These are phyloP conservation scores for Nematostella vectensis DNA, from an alignment of 92 coral and sea anemone species.

Conservation along the genomic window DNA sequence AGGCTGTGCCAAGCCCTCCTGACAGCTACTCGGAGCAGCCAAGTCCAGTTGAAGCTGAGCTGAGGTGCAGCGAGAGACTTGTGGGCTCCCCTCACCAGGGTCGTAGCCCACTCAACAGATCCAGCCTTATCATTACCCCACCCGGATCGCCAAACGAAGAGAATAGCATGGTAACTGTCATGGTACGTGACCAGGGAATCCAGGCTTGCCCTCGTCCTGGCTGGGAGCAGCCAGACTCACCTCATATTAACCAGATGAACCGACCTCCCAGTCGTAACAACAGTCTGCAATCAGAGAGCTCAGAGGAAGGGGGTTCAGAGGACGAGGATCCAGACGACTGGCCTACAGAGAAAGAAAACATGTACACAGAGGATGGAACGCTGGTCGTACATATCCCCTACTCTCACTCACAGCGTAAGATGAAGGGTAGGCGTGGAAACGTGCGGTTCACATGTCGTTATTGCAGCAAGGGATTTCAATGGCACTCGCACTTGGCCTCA, in stretches of 20 bases:
- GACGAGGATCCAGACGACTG: constrained; percentile 19
- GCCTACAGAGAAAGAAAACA: constrained; percentile 33
- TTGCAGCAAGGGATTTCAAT: constrained; percentile 86
- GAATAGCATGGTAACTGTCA: constrained; percentile 51
- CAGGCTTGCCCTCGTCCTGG: constrained; percentile 55
- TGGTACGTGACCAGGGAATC: constrained; percentile 75
- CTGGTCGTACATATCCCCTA: constrained; percentile 27
- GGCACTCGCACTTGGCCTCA: constrained; percentile 88
- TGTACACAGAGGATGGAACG: constrained; percentile 33
- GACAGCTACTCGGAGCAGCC: constrained; percentile 43
- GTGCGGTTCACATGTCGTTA: constrained; percentile 61
- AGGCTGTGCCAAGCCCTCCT: constrained; percentile 35
- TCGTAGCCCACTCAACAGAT: constrained; percentile 31
- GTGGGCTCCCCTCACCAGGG: constrained; percentile 59
- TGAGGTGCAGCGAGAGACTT: constrained; percentile 35
- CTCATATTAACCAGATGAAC: neutral
- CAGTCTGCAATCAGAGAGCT: constrained; percentile 30
- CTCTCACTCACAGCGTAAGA: constrained; percentile 22
- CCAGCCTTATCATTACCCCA: constrained; percentile 82
- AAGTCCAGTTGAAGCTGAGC: constrained; percentile 35
- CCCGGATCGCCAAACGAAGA: constrained; percentile 76
- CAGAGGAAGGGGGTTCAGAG: constrained; percentile 21
- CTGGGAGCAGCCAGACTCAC: no score
- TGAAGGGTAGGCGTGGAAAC: constrained; percentile 29
- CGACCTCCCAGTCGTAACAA: constrained; percentile 12